Evolutionary conservation across 2,113 vertebrate genomes (phyloP).

Genomic region (Actinemys pallida): DNA sequence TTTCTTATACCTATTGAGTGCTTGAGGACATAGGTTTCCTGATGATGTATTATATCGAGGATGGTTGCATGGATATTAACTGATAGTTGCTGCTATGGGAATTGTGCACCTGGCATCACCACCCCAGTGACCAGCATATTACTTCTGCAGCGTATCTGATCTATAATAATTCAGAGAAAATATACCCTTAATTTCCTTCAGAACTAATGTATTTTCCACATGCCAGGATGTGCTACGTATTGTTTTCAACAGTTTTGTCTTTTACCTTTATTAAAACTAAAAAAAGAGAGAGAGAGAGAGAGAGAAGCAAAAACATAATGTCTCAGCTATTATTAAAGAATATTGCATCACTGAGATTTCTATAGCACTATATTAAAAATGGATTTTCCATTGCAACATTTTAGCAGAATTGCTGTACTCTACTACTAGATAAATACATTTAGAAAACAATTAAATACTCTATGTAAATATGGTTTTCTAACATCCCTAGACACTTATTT

Average conservation of each 20-base stretch:
- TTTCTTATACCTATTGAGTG: slow-evolving; percentile 27
- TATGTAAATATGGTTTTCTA: accelerated
- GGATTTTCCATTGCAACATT: neutral
- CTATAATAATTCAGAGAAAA: slow-evolving; percentile 28
- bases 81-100: slow-evolving; percentile 37
- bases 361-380: neutral
- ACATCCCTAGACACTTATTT: neutral
- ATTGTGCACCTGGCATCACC: neutral
- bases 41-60: slow-evolving; percentile 20
- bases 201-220: slow-evolving; percentile 12
- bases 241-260: neutral
- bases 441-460: neutral
- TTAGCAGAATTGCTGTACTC: neutral
- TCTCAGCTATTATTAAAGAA: neutral
- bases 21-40: slow-evolving; percentile 57
- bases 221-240: neutral
- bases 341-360: neutral
- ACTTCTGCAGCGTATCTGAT: neutral
- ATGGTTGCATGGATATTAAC: neutral
- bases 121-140: neutral
- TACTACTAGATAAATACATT: neutral
- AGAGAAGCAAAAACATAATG: neutral
- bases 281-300: neutral
- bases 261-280: neutral
- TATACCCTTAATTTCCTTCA: slow-evolving; percentile 58